These are phyloP conservation scores for Sisyra nigra DNA, from an alignment of 2,888 invertebrate genomes.

Conservation along the genomic window DNA sequence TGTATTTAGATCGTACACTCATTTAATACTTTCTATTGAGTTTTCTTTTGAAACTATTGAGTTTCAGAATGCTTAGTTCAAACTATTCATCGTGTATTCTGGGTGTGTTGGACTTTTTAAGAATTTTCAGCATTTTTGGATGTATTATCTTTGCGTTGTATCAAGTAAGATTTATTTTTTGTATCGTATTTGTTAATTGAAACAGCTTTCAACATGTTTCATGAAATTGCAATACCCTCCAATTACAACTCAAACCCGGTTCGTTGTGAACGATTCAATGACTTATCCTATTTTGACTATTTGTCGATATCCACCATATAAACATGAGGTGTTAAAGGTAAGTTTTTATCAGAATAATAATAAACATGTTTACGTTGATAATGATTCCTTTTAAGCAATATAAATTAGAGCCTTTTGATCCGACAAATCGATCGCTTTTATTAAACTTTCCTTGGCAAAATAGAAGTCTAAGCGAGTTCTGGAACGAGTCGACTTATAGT, in stretches of 20 bases:
- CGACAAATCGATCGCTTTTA: conserved; percentile 34
- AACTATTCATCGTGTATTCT: too few species aligned
- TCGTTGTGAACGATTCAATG: conserved; percentile 46
- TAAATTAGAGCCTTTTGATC: conserved; percentile 32
- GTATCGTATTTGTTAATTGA: conserved; percentile 10
- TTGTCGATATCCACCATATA: conserved; percentile 49
- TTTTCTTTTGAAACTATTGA: too few species aligned
- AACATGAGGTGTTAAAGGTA: conserved; percentile 36
- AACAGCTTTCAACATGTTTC: conserved; percentile 40
- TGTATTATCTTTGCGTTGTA: conserved; percentile 34
- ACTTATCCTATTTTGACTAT: conserved; percentile 52
- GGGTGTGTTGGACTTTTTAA: too few species aligned
- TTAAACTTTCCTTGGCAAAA: conserved; percentile 36
- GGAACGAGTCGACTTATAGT: conserved; percentile 40
- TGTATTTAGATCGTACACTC: too few species aligned
- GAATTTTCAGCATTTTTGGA: too few species aligned
- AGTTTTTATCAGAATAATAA: conserved; percentile 15
- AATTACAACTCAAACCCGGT: conserved; percentile 49
- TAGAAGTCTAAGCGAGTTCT: conserved; percentile 36
- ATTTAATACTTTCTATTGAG: too few species aligned
- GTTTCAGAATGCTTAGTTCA: too few species aligned
- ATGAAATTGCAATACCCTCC: conserved; percentile 42
- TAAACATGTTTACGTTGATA: background rate
- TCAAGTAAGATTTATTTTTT: conserved; percentile 29
- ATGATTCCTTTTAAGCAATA: conserved; percentile 26